A percentile compares a stretch with the other conserved stretches of the same genome.
phyloP scores from a whole-genome alignment of 1,140 invertebrate genomes.

The Lucilia sericata region DNA sequence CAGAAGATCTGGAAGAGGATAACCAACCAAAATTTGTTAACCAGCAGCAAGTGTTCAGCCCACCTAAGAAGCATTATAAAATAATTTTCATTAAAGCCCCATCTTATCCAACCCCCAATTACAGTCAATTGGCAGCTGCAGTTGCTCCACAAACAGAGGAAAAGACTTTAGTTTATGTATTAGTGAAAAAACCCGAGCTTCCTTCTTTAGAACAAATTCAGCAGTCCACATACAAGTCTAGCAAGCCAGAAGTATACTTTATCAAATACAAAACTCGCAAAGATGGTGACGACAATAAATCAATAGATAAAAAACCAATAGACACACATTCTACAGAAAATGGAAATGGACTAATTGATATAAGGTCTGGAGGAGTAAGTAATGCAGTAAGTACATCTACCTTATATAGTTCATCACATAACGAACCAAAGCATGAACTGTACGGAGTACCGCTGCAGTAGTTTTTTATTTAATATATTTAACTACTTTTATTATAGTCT shows the following conservation, averaged over 20 bases:
- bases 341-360: not conserved
- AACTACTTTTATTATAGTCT: no score
- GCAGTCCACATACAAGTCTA: slow-evolving; percentile 68
- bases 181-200: slow-evolving; percentile 81
- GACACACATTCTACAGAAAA: not conserved
- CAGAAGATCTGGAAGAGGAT: slow-evolving; percentile 68
- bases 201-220: slow-evolving; percentile 75
- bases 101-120: slow-evolving; percentile 74
- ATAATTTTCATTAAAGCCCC: slow-evolving; percentile 88
- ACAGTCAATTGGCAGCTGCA: slow-evolving; percentile 70
- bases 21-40: slow-evolving; percentile 5
- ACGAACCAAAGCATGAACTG: slow-evolving; percentile 29
- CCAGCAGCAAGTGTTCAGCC: slow-evolving; percentile 48
- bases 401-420: not conserved
- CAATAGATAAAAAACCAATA: not conserved
- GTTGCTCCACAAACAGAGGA: slow-evolving; percentile 74
- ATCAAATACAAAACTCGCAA: slow-evolving; percentile 74
- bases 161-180: slow-evolving; percentile 84
- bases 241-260: slow-evolving; percentile 72
- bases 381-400: not conserved
- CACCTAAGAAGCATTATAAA: slow-evolving; percentile 82
- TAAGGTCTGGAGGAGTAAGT: not conserved
- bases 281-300: slow-evolving; percentile 69
- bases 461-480: not conserved
- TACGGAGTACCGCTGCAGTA: slow-evolving; percentile 39